Base-by-base conservation (phyloP, 2,888 invertebrate genomes). In the Chaitophorus viminalis region DNA sequence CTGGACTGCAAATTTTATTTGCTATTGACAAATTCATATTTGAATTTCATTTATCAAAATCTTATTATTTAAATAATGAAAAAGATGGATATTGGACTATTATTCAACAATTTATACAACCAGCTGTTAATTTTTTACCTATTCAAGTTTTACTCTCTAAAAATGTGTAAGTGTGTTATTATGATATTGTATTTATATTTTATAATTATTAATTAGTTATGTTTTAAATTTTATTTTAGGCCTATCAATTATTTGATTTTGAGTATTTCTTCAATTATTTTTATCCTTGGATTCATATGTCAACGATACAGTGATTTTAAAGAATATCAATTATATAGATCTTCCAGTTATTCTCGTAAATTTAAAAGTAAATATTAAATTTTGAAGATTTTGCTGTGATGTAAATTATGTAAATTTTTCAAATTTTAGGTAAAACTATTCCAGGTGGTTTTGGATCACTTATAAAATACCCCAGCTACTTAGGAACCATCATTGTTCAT, bases 1-100 rank as follows among this genome's bases (percentile, higher is more conserved):
- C 75, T 65, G 87, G 87, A 87, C 33, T 74, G 1, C 87, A 87
- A 87, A 87, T 87, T 72, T 46, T 87, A 4, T n/a, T 39, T 81
- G 54, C 81, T 14, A 3, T 87, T 18, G 79, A 87, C 31, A 74
- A 87, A 18, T 60, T 87, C 11, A 17, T 81, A 8, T 87, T 87
- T 65, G 87, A 87, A 46, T 81, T 31, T 65, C 21, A 81, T 81
- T 65, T 87, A 33, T 31, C 81, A 11, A 33, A 79, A 11, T 81
- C 87, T 0, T 87, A 74, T 81, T 87, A 75, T 81, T 87, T 87
- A 46, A 74, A 75, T 65, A 75, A 46, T 25, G 87, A 87, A 81
- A 87, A 81, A 25, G 74, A 36, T 74, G 87, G 87, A 39, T 87
- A 39, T 79, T 87, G 78, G 79, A 79, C 81, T 74, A 39, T 74